Conservation (phyloP, 2,888 invertebrate genomes). For the Epinotia bilunana region DNA sequence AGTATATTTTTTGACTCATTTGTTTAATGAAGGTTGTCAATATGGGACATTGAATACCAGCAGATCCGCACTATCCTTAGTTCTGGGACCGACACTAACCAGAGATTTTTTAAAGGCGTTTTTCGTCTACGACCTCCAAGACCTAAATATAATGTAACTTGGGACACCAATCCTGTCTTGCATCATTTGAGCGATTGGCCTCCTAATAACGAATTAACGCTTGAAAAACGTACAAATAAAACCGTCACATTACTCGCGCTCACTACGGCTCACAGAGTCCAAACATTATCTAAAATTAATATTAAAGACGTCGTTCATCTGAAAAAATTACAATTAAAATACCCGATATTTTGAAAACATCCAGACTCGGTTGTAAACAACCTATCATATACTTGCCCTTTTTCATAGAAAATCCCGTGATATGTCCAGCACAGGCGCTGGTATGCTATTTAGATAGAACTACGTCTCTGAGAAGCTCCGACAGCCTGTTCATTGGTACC, state of each 20-base stretch:
- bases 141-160: slow-evolving; percentile 17
- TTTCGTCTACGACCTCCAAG: slow-evolving; percentile 9
- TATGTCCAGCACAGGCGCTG: slow-evolving; percentile 15
- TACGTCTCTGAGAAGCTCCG: background rate
- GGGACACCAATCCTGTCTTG: slow-evolving; percentile 5
- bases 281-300: slow-evolving; percentile 20
- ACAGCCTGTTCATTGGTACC: slow-evolving; percentile 2
- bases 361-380: background rate
- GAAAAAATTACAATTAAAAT: slow-evolving; percentile 21
- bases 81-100: slow-evolving; percentile 5
- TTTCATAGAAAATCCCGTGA: background rate
- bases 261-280: slow-evolving; percentile 22
- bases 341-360: slow-evolving; percentile 16
- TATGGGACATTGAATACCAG: slow-evolving; percentile 17
- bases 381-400: slow-evolving; percentile 14
- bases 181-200: background rate
- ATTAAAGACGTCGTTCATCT: background rate
- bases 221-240: slow-evolving; percentile 13
- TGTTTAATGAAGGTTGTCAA: slow-evolving; percentile 13
- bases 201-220: background rate
- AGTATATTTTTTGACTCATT: slow-evolving; percentile 1
- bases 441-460: background rate
- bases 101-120: slow-evolving; percentile 21
- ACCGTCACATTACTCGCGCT: slow-evolving; percentile 7
- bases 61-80: slow-evolving; percentile 7